A percentile compares a stretch with the other conserved stretches of the same genome.
phyloP scores from a whole-genome alignment of 2,797 vertebrate genomes.

The Anguilla marmorata region DNA sequence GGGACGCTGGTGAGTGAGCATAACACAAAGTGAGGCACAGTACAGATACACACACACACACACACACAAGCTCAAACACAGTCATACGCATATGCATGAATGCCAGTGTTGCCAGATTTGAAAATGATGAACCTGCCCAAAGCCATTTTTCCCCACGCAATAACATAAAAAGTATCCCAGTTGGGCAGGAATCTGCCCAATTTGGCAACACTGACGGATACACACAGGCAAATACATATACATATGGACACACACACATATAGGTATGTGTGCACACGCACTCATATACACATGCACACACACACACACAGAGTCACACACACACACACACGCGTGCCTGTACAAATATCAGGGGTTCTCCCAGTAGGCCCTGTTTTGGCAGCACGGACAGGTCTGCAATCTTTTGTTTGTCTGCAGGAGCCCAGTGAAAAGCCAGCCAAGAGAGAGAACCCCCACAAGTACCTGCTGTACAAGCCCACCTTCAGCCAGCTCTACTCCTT shows the following conservation, averaged over 20 bases:
- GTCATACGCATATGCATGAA: neutral
- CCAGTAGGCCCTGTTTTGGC: neutral
- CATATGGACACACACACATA: neutral
- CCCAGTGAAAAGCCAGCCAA: conserved; percentile 91
- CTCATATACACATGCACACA: neutral
- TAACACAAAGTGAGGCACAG: neutral
- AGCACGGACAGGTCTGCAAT: neutral
- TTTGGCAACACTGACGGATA: neutral
- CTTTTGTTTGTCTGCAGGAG: conserved; percentile 70
- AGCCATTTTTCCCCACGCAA: no score
- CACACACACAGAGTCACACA: neutral
- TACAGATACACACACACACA: neutral
- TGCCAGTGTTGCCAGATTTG: no score
- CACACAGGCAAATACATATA: neutral
- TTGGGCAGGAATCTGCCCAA: no score
- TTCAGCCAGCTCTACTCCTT: conserved; percentile 98
- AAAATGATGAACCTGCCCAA: no score
- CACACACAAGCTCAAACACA: neutral
- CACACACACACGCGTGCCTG: neutral
- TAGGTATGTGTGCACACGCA: neutral
- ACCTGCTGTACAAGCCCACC: conserved; percentile 95
- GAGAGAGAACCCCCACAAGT: conserved; percentile 97
- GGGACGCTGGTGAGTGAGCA: conserved; percentile 81
- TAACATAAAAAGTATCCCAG: no score
- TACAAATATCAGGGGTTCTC: neutral